Conservation (phyloP, 30 jellyfish, hydroid and myxozoan genomes). For the Aurelia sp. region DNA sequence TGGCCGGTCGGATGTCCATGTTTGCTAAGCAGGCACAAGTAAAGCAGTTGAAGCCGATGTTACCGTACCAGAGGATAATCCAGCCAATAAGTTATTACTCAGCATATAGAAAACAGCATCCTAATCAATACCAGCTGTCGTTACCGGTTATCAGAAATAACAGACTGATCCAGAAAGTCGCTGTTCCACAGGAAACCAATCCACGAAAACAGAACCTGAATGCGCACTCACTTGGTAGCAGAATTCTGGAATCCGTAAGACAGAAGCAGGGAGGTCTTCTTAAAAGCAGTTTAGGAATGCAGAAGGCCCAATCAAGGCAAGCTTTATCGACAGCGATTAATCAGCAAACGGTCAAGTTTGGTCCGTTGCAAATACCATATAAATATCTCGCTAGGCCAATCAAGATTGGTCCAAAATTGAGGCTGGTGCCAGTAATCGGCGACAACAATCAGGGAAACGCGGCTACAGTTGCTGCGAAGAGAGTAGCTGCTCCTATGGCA, state of each 20-base stretch:
- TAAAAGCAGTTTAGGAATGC: background rate
- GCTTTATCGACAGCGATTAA: background rate
- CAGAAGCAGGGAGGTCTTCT: background rate
- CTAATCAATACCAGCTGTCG: background rate
- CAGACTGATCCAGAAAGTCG: background rate
- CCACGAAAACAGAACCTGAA: too few relatives aligned
- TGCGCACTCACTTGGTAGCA: too few relatives aligned
- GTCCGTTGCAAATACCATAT: slow-evolving; percentile 58
- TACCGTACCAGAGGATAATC: slow-evolving; percentile 40
- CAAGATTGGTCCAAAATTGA: slow-evolving; percentile 52
- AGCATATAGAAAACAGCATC: background rate
- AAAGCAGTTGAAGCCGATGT: slow-evolving; percentile 9
- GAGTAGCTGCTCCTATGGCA: background rate
- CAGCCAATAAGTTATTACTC: background rate
- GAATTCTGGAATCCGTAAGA: background rate
- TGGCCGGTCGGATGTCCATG: background rate
- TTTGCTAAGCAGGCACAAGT: background rate
- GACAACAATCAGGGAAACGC: background rate
- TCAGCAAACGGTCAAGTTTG: slow-evolving; percentile 14
- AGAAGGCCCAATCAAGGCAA: background rate
- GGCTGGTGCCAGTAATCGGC: slow-evolving; percentile 50
- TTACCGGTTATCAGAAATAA: slow-evolving; percentile 5
- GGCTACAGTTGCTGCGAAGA: background rate
- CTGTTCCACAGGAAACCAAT: background rate
- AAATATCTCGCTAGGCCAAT: slow-evolving; percentile 44